Conservation (phyloP, 2,888 invertebrate genomes). For the Notocelia uddmanniana region DNA sequence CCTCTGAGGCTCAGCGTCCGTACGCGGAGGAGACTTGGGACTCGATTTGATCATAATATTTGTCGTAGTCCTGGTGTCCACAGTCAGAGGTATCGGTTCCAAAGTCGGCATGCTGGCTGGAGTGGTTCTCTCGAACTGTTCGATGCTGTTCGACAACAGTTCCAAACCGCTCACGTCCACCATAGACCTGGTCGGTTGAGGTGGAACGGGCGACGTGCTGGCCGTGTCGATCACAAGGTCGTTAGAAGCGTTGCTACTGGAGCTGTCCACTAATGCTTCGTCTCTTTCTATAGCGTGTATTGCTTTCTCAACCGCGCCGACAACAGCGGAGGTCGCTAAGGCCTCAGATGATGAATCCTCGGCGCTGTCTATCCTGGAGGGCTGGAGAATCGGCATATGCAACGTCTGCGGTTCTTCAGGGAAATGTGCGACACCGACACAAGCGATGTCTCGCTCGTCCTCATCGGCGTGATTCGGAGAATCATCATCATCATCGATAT, state of each 20-base stretch:
- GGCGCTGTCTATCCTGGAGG: constrained; percentile 67
- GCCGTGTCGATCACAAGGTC: constrained; percentile 82
- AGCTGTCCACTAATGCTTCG: constrained; percentile 70
- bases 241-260: constrained; percentile 77
- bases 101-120: constrained; percentile 70
- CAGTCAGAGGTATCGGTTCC: constrained; percentile 68
- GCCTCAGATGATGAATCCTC: constrained; percentile 78
- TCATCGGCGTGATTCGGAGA: constrained; percentile 79
- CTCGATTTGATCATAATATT: constrained; percentile 80
- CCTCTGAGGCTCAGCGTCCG: constrained; percentile 70
- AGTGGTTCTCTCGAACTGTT: constrained; percentile 88
- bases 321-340: constrained; percentile 63
- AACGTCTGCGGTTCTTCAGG: constrained; percentile 69
- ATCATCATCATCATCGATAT: constrained; percentile 90
- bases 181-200: constrained; percentile 59
- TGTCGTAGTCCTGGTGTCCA: constrained; percentile 74
- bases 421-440: constrained; percentile 80
- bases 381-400: constrained; percentile 58
- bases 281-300: constrained; percentile 78
- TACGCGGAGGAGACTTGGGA: constrained; percentile 74
- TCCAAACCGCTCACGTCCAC: constrained; percentile 93
- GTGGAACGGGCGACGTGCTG: constrained; percentile 64
- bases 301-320: constrained; percentile 76
- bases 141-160: constrained; percentile 93
- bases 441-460: constrained; percentile 78